A percentile compares a stretch with the other conserved stretches of the same genome.
phyloP scores from a whole-genome alignment of 2,888 invertebrate species.

The Odontocolon sp. region DNA sequence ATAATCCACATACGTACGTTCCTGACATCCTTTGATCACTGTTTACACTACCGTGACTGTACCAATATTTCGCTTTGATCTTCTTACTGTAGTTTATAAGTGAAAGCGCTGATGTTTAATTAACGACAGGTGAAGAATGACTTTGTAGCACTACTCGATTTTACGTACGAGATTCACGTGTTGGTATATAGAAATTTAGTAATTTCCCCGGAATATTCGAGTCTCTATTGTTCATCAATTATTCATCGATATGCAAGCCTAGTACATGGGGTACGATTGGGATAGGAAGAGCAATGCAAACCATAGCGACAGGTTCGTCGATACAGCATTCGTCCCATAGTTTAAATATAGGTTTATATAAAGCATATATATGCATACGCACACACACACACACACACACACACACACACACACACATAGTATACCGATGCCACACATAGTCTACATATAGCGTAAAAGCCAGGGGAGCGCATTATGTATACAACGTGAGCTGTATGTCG shows the following conservation, averaged over 20 bases:
- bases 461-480: neutral
- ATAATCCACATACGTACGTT: neutral
- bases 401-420: neutral
- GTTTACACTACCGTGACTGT: too few relatives aligned
- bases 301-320: neutral
- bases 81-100: neutral
- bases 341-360: neutral
- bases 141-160: neutral
- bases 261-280: too few relatives aligned
- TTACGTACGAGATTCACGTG: neutral
- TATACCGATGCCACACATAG: too few relatives aligned
- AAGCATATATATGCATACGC: too few relatives aligned
- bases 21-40: constrained; percentile 45
- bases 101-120: neutral
- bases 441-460: too few relatives aligned
- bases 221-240: constrained; percentile 44
- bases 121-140: neutral
- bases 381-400: neutral
- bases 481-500: neutral
- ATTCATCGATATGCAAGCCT: constrained; percentile 50
- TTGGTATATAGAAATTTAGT: neutral
- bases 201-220: neutral
- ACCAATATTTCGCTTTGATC: neutral
- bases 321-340: neutral
- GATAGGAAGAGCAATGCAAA: neutral